phyloP scores from a whole-genome alignment of 30 jellyfish, hydroid and myxozoan species.

The Pseudorhiza aurosa region DNA sequence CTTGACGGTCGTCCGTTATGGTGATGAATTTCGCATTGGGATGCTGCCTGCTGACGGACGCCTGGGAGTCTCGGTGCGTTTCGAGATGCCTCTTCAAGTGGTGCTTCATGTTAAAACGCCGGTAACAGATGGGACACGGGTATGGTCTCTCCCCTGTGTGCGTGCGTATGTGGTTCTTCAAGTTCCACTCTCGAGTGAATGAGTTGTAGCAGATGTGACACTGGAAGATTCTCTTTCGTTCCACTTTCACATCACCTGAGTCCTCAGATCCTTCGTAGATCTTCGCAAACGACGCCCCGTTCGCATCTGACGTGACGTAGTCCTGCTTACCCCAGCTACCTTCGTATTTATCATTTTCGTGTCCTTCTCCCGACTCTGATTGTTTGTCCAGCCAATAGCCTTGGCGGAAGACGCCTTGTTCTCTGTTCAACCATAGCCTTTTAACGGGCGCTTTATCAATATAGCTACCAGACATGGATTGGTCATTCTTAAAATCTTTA shows the following conservation, averaged over 20 bases:
- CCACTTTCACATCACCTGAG: neutral
- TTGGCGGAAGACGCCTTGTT: neutral
- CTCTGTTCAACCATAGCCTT: neutral
- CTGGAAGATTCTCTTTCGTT: neutral
- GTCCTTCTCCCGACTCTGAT: neutral
- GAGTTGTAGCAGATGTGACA: constrained; percentile 34
- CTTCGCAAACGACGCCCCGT: neutral
- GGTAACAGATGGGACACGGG: constrained; percentile 28
- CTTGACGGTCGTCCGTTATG: too few relatives aligned
- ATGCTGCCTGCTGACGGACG: too few relatives aligned
- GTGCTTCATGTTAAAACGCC: constrained; percentile 58
- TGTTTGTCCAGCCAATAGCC: neutral
- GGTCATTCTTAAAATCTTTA: too few relatives aligned
- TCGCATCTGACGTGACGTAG: neutral
- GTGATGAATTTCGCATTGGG: too few relatives aligned
- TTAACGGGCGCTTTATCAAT: neutral
- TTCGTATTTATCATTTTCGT: neutral
- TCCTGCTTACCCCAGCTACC: neutral
- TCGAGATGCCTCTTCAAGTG: constrained; percentile 47
- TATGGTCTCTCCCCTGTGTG: constrained; percentile 66
- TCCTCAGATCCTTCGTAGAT: neutral
- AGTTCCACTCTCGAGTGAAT: constrained; percentile 56
- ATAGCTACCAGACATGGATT: too few relatives aligned
- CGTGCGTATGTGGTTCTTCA: constrained; percentile 48
- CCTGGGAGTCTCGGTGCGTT: constrained; percentile 3